phyloP scores from a whole-genome alignment of 1,140 invertebrate species.

The Wiebesia pumilae region DNA sequence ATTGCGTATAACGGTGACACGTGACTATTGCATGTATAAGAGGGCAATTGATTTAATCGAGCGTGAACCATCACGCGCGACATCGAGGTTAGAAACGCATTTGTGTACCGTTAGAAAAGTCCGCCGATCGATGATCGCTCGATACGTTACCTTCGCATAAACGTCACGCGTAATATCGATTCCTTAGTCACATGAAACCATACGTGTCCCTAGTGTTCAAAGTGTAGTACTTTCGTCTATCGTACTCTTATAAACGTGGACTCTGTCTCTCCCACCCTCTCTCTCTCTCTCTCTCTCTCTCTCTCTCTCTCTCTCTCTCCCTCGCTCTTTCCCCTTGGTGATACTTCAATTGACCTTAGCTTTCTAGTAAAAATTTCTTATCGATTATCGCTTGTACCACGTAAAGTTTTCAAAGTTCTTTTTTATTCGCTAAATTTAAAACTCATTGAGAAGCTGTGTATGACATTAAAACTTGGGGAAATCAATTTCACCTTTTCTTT shows the following conservation, averaged over 20 bases:
- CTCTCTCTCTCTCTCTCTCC: neutral
- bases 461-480: too few relatives aligned
- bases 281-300: neutral
- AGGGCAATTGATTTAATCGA: conserved; percentile 53
- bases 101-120: conserved; percentile 29
- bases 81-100: conserved; percentile 14
- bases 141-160: conserved; percentile 2
- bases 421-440: too few relatives aligned
- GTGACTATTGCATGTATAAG: conserved; percentile 21
- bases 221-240: neutral
- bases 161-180: conserved; percentile 43
- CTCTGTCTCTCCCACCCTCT: neutral
- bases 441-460: too few relatives aligned
- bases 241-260: neutral
- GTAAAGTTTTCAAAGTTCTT: too few relatives aligned
- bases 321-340: neutral
- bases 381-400: too few relatives aligned
- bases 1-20: conserved; percentile 34
- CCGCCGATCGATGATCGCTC: conserved; percentile 29
- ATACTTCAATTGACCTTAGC: neutral
- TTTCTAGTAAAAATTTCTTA: neutral
- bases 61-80: conserved; percentile 10
- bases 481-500: too few relatives aligned
- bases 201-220: conserved; percentile 43
- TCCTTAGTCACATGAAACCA: conserved; percentile 29